Conservation (phyloP, 2,113 vertebrate species). For the Aythya baeri region DNA sequence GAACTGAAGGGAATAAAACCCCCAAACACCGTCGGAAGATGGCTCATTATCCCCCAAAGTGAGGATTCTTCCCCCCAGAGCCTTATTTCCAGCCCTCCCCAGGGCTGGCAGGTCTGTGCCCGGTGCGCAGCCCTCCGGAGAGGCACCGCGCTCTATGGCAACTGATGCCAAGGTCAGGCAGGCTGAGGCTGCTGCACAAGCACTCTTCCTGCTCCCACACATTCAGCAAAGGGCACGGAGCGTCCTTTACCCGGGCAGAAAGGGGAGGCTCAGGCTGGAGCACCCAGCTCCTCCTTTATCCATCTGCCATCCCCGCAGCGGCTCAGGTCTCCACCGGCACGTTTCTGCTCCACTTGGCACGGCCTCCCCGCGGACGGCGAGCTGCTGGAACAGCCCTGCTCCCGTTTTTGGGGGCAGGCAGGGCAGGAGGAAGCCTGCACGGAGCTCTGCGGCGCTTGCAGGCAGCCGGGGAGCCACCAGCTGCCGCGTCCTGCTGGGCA, state of each 20-base stretch:
- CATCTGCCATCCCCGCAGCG: not conserved
- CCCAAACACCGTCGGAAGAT: not conserved
- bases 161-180: not conserved
- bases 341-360: conserved; percentile 30
- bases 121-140: not conserved
- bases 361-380: not conserved
- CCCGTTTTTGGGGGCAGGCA: not conserved
- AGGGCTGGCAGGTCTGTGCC: not conserved
- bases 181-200: not conserved
- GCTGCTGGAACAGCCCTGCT: not conserved
- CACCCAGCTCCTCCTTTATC: not conserved
- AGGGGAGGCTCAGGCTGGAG: not conserved
- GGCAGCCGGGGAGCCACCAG: conserved; percentile 16
- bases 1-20: not conserved
- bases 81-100: not conserved
- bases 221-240: not conserved
- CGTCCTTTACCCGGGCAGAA: not conserved
- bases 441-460: not conserved
- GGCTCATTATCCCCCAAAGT: not conserved
- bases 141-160: not conserved
- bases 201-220: not conserved
- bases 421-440: not conserved
- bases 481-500: not conserved
- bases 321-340: not conserved
- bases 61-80: not conserved